Base-by-base conservation (phyloP, 1,140 invertebrate species). In the Hyles euphorbiae region DNA sequence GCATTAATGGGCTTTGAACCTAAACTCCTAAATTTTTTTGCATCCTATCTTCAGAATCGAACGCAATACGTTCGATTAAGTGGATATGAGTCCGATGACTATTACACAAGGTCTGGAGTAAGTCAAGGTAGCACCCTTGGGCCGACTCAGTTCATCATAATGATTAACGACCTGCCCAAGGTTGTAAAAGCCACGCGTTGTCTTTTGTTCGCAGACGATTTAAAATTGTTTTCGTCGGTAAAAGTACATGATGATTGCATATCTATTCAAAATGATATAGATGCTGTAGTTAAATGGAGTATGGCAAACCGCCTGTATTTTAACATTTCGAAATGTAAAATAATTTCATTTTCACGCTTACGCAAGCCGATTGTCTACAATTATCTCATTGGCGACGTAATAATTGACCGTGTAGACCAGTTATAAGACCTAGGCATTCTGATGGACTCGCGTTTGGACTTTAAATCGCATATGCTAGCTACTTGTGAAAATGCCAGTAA, bases 91-190 rank as follows among this genome's bases (percentile, higher is more conserved):
- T 71, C 65, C 1, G 47, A 63, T 12, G 6, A 34, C 2, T 68
- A 68, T 53, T 72, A 46, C 53, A 70, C 61, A n/a, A 54, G 56
- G 11, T 70, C 68, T 2, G 63, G 65, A 6, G 57, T 72, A 3
- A 72, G 61, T 48, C 69, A 68, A 22, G 65, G 65, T 8, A 71
- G 9, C 8, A 40, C 4, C 8, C 8, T 40, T 5, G 36, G 36
- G 36, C 36, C 36, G 0, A 5, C 8, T 5, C 4, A 40, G 4
- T 40, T 40, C 8, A 40, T 40, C 8, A 5, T 40, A 40, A 40
- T 40, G 36, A 40, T 40, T 40, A 40, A 40, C 36, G 36, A 40
- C 36, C 8, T 40, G 36, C 36, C 36, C 5, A 40, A 40, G 4
- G 36, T 40, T 2, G 47, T 69, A 9, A 54, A 8, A 40, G 36